Evolutionary conservation across 2,888 invertebrate species (phyloP).

Genomic region (Troglohyphantes excavatus): DNA sequence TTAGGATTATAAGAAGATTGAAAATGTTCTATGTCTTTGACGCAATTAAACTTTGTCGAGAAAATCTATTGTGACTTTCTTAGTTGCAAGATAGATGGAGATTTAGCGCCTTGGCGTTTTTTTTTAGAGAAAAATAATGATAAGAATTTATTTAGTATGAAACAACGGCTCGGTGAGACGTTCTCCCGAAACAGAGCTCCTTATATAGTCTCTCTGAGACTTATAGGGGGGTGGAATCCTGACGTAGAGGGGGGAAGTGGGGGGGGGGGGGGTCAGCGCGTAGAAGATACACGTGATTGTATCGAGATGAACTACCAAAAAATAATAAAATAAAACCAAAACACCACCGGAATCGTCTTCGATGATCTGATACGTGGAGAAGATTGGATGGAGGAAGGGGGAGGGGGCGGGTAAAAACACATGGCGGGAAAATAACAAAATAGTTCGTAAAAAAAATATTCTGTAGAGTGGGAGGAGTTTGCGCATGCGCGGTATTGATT

Average conservation of each 20-base stretch:
- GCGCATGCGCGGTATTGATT: conserved; percentile 5
- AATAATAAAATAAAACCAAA: conserved; percentile 9
- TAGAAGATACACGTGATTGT: background rate
- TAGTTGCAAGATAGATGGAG: background rate
- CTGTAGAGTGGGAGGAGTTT: conserved; percentile 5
- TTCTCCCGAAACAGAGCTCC: background rate
- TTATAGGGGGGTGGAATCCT: background rate
- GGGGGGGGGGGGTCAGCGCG: background rate
- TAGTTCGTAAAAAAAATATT: background rate
- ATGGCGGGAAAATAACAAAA: conserved; percentile 1
- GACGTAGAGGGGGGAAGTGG: too few species aligned
- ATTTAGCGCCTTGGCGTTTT: background rate
- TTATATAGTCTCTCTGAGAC: background rate
- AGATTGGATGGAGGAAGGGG: background rate
- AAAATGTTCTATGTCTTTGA: background rate
- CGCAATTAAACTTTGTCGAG: background rate
- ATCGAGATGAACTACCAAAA: background rate
- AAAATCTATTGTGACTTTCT: background rate
- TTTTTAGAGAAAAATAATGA: background rate
- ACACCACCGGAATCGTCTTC: background rate
- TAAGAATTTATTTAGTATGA: background rate
- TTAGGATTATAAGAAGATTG: background rate
- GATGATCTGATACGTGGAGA: background rate
- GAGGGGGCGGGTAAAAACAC: background rate
- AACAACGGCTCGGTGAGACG: background rate